These are phyloP conservation scores for Ischnura elegans DNA, from an alignment of 2,888 invertebrate species.

Conservation along the genomic window DNA sequence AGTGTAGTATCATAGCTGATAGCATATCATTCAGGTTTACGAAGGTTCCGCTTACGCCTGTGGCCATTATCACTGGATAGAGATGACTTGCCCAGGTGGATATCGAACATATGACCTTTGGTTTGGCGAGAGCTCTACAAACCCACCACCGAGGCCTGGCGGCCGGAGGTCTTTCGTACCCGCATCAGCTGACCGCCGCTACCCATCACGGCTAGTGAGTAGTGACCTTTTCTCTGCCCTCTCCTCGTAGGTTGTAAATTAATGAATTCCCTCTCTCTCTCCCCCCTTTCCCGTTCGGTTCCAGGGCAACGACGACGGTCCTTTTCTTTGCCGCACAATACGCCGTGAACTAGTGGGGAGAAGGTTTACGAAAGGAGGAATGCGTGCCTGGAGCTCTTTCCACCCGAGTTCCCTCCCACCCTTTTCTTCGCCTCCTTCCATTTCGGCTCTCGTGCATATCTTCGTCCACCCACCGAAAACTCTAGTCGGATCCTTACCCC, in stretches of 20 bases:
- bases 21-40: too few relatives aligned
- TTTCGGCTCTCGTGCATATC: not conserved
- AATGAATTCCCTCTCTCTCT: not conserved
- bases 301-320: not conserved
- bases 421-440: not conserved
- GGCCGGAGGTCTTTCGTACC: not conserved
- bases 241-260: conserved; percentile 54
- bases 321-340: not conserved
- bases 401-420: not conserved
- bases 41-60: too few relatives aligned
- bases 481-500: not conserved
- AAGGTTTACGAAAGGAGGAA: conserved; percentile 10
- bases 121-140: too few relatives aligned
- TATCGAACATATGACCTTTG: too few relatives aligned
- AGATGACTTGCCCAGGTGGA: too few relatives aligned
- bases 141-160: too few relatives aligned
- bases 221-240: not conserved
- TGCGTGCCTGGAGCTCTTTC: conserved; percentile 37
- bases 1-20: too few relatives aligned
- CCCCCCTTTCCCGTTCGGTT: not conserved
- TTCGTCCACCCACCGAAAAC: not conserved
- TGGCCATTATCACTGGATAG: too few relatives aligned
- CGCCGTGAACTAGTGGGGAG: not conserved
- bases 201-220: not conserved
- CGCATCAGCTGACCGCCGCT: not conserved